Percentiles rank a stretch among this genome's conserved stretches.
phyloP scores from a whole-genome alignment of 2,888 invertebrate species.

The Eledona agricola region DNA sequence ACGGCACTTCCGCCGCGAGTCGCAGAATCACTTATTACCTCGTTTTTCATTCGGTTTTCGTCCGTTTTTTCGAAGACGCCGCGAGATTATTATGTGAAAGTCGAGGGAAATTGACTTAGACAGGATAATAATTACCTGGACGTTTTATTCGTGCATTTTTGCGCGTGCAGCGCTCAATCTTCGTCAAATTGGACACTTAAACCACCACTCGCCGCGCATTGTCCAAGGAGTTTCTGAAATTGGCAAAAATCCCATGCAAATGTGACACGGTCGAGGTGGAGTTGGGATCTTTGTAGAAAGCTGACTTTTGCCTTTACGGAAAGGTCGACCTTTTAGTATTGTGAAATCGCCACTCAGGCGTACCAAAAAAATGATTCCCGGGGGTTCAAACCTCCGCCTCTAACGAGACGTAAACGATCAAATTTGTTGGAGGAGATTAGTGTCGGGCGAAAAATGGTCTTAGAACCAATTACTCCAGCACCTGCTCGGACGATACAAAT shows the following conservation, averaged over 20 bases:
- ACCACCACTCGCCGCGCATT: conserved; percentile 6
- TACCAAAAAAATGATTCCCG: conserved; percentile 9
- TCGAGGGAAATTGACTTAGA: conserved; percentile 14
- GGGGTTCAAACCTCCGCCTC: not conserved
- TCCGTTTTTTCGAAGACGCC: conserved; percentile 5
- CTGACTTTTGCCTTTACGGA: conserved; percentile 19
- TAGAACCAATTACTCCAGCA: conserved; percentile 10
- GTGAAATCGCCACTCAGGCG: conserved; percentile 24
- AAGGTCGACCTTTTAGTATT: conserved; percentile 24
- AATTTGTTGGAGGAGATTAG: not conserved
- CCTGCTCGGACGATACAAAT: conserved; percentile 8
- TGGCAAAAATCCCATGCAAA: conserved; percentile 5
- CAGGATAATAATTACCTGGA: conserved; percentile 13
- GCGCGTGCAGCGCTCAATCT: too few relatives aligned
- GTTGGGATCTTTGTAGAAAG: conserved; percentile 22
- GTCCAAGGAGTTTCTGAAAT: conserved; percentile 13
- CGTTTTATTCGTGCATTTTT: conserved; percentile 13
- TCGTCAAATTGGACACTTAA: too few relatives aligned
- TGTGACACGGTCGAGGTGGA: conserved; percentile 13
- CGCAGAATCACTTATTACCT: not conserved
- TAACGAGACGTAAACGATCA: conserved; percentile 1
- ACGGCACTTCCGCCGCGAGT: conserved; percentile 2
- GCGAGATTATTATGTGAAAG: conserved; percentile 19
- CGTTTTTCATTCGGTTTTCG: not conserved
- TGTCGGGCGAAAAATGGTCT: not conserved